A percentile compares a stretch with the other conserved stretches of the same genome.
Conservation (phyloP, 2,888 invertebrate species). For the Drosophila conformis region DNA sequence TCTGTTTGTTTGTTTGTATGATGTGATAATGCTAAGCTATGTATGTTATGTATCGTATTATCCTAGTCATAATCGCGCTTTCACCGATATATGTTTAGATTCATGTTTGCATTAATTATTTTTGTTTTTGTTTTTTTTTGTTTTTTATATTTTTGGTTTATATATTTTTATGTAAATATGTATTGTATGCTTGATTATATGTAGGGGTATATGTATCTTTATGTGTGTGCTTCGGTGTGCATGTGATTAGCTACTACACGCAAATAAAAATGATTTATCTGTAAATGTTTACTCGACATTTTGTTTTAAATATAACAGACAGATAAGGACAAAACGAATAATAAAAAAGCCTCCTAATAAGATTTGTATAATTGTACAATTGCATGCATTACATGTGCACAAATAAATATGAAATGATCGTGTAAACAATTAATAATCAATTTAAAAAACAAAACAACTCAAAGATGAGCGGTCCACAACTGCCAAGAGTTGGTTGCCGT, state of each 20-base stretch:
- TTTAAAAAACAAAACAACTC: conserved; percentile 34
- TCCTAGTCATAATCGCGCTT: conserved; percentile 45
- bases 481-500: conserved; percentile 13
- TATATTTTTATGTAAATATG: conserved; percentile 60
- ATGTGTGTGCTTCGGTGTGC: conserved; percentile 41
- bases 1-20: conserved; percentile 37
- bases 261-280: conserved; percentile 16
- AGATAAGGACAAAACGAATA: conserved; percentile 25
- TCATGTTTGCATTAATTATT: conserved; percentile 55
- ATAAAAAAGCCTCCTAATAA: conserved; percentile 62
- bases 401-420: conserved; percentile 34
- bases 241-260: conserved; percentile 26
- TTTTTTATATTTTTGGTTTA: conserved; percentile 34
- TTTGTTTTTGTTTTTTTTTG: conserved; percentile 24
- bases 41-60: conserved; percentile 30
- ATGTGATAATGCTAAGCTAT: conserved; percentile 52
- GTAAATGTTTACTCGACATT: conserved; percentile 9
- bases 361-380: conserved; percentile 11
- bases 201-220: conserved; percentile 45
- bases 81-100: conserved; percentile 58
- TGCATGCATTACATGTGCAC: conserved; percentile 17
- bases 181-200: conserved; percentile 65
- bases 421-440: conserved; percentile 29
- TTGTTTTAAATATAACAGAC: conserved; percentile 49
- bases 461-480: conserved; percentile 36